phyloP scores from a whole-genome alignment of 2,113 vertebrate genomes.

The Euleptes europaea region DNA sequence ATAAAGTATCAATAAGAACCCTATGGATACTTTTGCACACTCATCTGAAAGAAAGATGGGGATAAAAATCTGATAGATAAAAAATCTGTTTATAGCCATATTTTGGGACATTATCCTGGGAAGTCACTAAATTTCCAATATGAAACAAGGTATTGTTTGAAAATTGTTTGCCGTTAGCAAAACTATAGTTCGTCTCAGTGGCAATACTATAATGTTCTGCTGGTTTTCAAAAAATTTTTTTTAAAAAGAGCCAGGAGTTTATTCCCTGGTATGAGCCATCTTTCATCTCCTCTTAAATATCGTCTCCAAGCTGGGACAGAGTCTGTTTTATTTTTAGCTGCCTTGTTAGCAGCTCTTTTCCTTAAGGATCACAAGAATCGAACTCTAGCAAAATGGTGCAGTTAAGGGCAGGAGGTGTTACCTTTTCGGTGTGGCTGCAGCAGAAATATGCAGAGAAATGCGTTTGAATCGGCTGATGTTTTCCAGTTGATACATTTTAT shows the following conservation, averaged over 20 bases:
- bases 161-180: too few relatives aligned
- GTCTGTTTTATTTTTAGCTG: constrained; percentile 26
- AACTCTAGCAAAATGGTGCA: constrained; percentile 14
- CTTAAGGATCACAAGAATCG: constrained; percentile 38
- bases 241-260: constrained; percentile 32
- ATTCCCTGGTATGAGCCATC: constrained; percentile 15
- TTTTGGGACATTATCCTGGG: background rate
- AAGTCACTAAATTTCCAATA: background rate
- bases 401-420: constrained; percentile 16
- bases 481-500: too few relatives aligned
- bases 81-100: background rate
- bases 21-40: too few relatives aligned
- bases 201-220: background rate
- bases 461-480: too few relatives aligned
- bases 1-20: too few relatives aligned
- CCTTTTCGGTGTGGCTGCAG: constrained; percentile 19
- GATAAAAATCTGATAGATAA: too few relatives aligned
- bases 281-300: constrained; percentile 28
- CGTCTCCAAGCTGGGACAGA: constrained; percentile 23
- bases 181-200: too few relatives aligned
- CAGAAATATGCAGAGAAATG: background rate
- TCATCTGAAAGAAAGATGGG: too few relatives aligned
- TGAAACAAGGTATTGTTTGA: too few relatives aligned
- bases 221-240: constrained; percentile 32
- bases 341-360: constrained; percentile 35